phyloP scores from a whole-genome alignment of 1,140 invertebrate genomes.

The Habropoda laboriosa region DNA sequence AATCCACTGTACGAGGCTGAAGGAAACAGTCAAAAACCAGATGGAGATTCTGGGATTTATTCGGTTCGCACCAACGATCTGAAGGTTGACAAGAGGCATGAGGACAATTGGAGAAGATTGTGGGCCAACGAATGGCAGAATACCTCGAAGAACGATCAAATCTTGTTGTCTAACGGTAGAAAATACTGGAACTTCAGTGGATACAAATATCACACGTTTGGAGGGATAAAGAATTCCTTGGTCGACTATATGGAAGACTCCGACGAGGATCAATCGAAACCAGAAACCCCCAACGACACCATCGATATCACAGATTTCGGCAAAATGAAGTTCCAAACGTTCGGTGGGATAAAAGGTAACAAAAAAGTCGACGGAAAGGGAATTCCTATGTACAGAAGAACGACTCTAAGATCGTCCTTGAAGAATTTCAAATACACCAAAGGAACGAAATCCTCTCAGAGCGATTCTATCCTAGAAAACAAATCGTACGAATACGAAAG shows the following conservation, averaged over 20 bases:
- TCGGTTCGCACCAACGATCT: slow-evolving; percentile 64
- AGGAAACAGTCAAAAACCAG: slow-evolving; percentile 13
- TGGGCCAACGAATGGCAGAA: neutral
- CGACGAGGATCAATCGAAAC: slow-evolving; percentile 27
- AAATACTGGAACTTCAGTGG: slow-evolving; percentile 60
- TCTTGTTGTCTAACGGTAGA: slow-evolving; percentile 43
- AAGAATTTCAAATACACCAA: neutral
- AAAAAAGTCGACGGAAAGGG: slow-evolving; percentile 43
- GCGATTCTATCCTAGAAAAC: neutral
- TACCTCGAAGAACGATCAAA: slow-evolving; percentile 30
- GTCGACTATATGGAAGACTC: slow-evolving; percentile 13
- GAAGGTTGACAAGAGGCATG: neutral
- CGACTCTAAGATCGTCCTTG: slow-evolving; percentile 36
- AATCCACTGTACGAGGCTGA: slow-evolving; percentile 55
- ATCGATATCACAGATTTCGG: slow-evolving; percentile 28
- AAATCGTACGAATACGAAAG: neutral
- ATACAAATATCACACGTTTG: slow-evolving; percentile 72
- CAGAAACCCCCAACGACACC: slow-evolving; percentile 28
- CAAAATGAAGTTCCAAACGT: slow-evolving; percentile 68
- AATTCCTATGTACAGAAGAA: slow-evolving; percentile 41
- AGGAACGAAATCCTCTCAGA: neutral
- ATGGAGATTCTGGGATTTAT: slow-evolving; percentile 69
- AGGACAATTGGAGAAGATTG: slow-evolving; percentile 8
- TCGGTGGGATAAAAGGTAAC: slow-evolving; percentile 69
- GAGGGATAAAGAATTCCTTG: slow-evolving; percentile 62